Base-by-base conservation (phyloP, 2,113 vertebrate genomes). In the Heterotilapia buettikoferi region DNA sequence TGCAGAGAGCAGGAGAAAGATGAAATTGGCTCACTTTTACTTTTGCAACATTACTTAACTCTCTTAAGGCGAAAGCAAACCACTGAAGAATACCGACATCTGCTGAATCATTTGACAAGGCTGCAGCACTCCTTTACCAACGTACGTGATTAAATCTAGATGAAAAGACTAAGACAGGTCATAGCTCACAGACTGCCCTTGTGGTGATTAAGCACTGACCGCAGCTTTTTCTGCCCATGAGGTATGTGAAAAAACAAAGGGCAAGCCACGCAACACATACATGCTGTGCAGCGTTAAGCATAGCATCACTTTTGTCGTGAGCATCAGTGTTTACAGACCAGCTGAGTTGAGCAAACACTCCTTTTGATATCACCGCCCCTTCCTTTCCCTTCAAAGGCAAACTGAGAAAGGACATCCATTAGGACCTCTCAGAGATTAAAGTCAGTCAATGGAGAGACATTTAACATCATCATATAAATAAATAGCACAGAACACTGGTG, bases 41-140 rank as follows among this genome's bases (percentile, higher is more conserved):
- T 94, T 94, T 93, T 90, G 90, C 93, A 93, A 92, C 93, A 93
- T 91, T 90, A 89, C 90, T 93, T 90, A 89, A 91, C 89, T 92
- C 92, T 94, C 91, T 90, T 83, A 83, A 86, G 85, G 84, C 87
- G 90, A 89, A 90, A 68, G 89, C 89, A 89, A 90, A 82, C 50
- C 91, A 80, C 87, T 89, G 89, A 89, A 87, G 93, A 86, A 92
- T 85, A 90, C 88, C 33, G 90, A 95, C 94, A 95, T 95, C 94
- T 95, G 95, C 93, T 94, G 92, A 95, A 95, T 95, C 91, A 95
- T 91, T 95, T 93, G 90, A 91, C 33, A 6, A 90, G 87, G 88
- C 90, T 92, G 90, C 84, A 89, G 91, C 91, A 90, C 90, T 91
- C 10, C 24, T 57, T 94, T 91, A 86, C 88, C 29, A 79, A 87